Evolutionary conservation across 37 sponge, comb jelly and placozoan species (phyloP).

Genomic region (Dysidea cf. avara): DNA sequence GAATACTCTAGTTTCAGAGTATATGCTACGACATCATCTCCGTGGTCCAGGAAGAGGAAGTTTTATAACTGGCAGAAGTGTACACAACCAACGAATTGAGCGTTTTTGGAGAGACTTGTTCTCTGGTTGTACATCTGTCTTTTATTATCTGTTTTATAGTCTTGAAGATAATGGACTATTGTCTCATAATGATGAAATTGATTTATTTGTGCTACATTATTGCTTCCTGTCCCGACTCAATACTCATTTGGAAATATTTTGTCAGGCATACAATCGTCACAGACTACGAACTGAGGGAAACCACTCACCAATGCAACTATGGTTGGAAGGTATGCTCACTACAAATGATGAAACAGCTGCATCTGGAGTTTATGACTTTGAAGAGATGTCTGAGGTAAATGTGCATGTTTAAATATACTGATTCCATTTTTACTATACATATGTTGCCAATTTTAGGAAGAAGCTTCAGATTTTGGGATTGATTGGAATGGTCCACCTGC

Average conservation of each 20-base stretch:
- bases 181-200: conserved; percentile 11
- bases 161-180: conserved; percentile 30
- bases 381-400: no score
- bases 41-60: conserved; percentile 50
- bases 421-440: no score
- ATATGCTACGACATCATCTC: no score
- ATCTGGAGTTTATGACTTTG: no score
- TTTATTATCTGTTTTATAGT: conserved; percentile 31
- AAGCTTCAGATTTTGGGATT: conserved; percentile 17
- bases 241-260: not conserved
- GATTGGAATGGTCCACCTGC: conserved; percentile 37
- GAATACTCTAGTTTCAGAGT: no score
- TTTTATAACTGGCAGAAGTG: conserved; percentile 55
- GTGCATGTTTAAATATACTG: no score
- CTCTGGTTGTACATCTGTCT: no score
- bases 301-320: conserved; percentile 11
- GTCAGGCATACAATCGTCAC: conserved; percentile 22
- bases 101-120: no score
- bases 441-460: no score
- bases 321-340: conserved; percentile 19
- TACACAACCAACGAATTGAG: no score
- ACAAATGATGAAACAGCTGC: not conserved
- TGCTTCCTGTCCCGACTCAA: conserved; percentile 34
- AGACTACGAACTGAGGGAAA: conserved; percentile 1
- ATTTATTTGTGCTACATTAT: conserved; percentile 52